phyloP scores from a whole-genome alignment of 2,113 vertebrate genomes.

The Stictonetta naevosa region DNA sequence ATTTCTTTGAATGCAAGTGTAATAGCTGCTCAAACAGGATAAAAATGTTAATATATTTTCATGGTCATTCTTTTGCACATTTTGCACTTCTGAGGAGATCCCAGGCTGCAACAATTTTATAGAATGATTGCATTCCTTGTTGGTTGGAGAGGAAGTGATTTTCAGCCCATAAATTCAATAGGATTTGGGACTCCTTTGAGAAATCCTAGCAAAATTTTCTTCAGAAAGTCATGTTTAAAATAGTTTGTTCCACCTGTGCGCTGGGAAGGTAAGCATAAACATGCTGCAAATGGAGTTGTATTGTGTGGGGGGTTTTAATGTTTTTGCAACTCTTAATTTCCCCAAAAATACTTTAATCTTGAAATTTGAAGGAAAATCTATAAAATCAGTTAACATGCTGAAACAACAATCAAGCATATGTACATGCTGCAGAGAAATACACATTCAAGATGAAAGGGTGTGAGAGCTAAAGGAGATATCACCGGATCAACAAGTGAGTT shows the following conservation, averaged over 20 bases:
- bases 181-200: not conserved
- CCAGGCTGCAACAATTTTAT: not conserved
- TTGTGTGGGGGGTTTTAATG: not conserved
- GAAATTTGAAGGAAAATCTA: not conserved
- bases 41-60: conserved; percentile 5
- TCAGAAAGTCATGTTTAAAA: not conserved
- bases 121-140: not conserved
- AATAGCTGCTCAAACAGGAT: not conserved
- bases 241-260: not conserved
- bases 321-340: not conserved
- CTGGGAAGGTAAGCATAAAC: not conserved
- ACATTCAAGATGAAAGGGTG: not conserved
- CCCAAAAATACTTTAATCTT: not conserved
- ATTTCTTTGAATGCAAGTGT: not conserved
- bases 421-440: not conserved
- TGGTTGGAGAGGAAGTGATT: not conserved
- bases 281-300: not conserved
- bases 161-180: not conserved
- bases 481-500: not conserved
- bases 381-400: not conserved
- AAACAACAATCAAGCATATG: not conserved
- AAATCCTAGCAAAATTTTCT: not conserved
- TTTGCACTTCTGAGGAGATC: not conserved
- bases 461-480: not conserved
- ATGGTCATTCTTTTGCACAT: not conserved